Conservation (phyloP, 1,140 invertebrate species). For the Onthophagus taurus region DNA sequence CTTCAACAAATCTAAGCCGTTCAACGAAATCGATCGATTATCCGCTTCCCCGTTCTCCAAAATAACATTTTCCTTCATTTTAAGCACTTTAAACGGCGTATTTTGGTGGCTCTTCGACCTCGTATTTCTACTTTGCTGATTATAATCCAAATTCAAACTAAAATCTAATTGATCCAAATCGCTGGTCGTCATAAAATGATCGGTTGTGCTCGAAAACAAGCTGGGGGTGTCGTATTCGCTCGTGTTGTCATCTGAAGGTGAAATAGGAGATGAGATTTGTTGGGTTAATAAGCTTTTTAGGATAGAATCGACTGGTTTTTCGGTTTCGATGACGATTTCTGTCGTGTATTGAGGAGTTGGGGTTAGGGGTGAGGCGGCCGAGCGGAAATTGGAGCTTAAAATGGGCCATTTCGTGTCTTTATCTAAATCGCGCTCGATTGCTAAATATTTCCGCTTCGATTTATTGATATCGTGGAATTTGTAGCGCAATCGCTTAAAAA, state of each 20-base stretch:
- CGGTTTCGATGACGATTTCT: conserved; percentile 38
- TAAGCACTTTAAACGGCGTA: conserved; percentile 3
- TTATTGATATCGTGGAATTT: conserved; percentile 46
- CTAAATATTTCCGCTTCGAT: conserved; percentile 51
- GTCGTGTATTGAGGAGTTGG: conserved; percentile 35
- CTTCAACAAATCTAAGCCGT: conserved; percentile 7
- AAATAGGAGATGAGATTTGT: neutral
- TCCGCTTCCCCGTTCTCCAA: neutral
- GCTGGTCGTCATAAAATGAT: conserved; percentile 5
- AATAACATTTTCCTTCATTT: neutral
- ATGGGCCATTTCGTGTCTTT: conserved; percentile 51
- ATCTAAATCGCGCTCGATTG: conserved; percentile 48
- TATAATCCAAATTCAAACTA: neutral
- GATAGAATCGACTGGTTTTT: conserved; percentile 14
- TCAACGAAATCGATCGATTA: neutral
- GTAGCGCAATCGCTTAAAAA: conserved; percentile 46
- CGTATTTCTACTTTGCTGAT: neutral
- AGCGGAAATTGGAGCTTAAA: conserved; percentile 35
- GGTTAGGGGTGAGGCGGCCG: conserved; percentile 30
- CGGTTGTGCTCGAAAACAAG: conserved; percentile 4
- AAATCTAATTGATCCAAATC: no score
- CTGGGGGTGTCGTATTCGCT: conserved; percentile 8
- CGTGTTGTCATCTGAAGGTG: neutral
- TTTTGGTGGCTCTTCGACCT: conserved; percentile 8
- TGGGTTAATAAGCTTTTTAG: conserved; percentile 3